Base-by-base conservation (phyloP, 2,113 vertebrate genomes). In the Otis tarda region DNA sequence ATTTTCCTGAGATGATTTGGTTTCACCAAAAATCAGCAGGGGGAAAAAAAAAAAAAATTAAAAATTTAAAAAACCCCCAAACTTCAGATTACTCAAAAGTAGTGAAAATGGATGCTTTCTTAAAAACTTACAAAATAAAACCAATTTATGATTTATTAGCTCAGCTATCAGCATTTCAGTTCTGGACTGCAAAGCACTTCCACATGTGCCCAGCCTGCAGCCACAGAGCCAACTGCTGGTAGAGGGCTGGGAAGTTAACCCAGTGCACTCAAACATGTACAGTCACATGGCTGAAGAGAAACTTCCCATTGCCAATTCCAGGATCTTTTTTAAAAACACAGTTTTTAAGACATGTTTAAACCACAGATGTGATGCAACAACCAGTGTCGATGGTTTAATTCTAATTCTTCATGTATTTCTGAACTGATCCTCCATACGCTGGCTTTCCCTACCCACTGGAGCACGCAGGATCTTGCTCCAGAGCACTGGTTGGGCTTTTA, bases 361-460 rank as follows among this genome's bases (percentile, higher is more conserved):
- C 37, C 37, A 24, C 1, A 6, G 22, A 13, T 25, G 5, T 12
- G 74, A 56, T 30, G 15, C 19, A 55, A n/a, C 53, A 61, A 17
- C 39, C 12, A 8, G 1, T 28, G 35, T 53, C 43, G 30, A 20
- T 30, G 25, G 39, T 37, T 73, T 31, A 21, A 56, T 63, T 77
- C 30, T 17, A 52, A 22, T 67, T 50, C 21, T 50, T 47, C 12
- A 2, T 5, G 4, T 22, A 25, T 28, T 90, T 63, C 59, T 56
- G 24, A 45, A 33, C 25, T 30, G 31, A 39, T n/a, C 23, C 68
- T 52, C 56, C 28, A 3, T 4, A 2, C 8, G 0, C 6, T 17
- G 27, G 12, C 61, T 31, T 61, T 8, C 6, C 12, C 2, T 6
- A 8, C 6, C 9, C 28, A 0, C 20, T 2, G 4, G 1, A 18